Evolutionary conservation across 2,888 invertebrate genomes (phyloP).

Genomic region (Diplolepis rosae): DNA sequence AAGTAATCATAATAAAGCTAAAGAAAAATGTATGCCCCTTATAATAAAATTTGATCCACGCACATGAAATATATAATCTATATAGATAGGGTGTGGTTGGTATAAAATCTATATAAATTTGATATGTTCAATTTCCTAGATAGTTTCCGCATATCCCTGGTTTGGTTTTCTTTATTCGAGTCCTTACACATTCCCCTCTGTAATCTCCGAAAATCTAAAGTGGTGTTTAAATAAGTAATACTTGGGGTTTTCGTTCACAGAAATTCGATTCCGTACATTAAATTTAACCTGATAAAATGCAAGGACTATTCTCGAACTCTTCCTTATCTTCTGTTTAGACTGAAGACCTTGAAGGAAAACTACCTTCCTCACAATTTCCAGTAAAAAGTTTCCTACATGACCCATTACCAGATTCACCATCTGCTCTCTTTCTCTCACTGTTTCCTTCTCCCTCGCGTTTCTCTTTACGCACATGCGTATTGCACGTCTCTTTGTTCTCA

Average conservation of each 20-base stretch:
- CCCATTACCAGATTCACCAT: slow-evolving; percentile 45
- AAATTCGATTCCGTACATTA: not conserved
- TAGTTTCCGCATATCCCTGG: not conserved
- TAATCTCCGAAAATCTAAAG: not conserved
- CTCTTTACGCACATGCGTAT: slow-evolving; percentile 43
- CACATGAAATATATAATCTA: not conserved
- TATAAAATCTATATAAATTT: not conserved
- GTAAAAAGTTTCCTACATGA: slow-evolving; percentile 29
- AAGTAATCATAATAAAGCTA: too few relatives aligned
- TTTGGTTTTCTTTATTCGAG: not conserved
- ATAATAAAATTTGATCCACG: not conserved
- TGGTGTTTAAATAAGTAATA: slow-evolving; percentile 2
- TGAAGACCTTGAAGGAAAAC: not conserved
- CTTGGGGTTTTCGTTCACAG: not conserved
- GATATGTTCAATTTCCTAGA: not conserved
- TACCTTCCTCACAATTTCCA: not conserved
- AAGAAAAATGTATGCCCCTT: not conserved
- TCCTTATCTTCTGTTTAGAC: not conserved
- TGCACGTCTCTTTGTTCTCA: slow-evolving; percentile 46
- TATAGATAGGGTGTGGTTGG: not conserved
- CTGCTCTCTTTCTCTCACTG: slow-evolving; percentile 30
- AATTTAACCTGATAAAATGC: not conserved
- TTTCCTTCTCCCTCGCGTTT: not conserved
- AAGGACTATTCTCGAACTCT: not conserved
- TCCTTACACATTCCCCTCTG: not conserved